Base-by-base conservation (phyloP, 2,888 invertebrate species). In the Tenthredo scrophulariae region DNA sequence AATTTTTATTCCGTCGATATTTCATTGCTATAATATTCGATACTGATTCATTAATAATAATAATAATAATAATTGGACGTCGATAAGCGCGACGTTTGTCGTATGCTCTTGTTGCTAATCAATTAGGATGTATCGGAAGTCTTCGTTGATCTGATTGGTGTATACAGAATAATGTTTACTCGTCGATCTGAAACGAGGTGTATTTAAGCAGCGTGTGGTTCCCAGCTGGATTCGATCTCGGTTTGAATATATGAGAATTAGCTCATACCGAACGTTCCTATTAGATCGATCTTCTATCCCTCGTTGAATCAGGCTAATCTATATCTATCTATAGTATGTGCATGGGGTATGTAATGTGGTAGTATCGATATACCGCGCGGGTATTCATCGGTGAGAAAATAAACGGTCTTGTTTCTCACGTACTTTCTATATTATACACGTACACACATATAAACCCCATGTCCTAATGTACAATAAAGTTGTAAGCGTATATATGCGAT, bases 371-470 rank as follows among this genome's bases (percentile, higher is more conserved):
- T 37, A 29, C 72, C 10, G 22, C n/a, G 18, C 29, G 72, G n/a
- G 43, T 74, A 74, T 74, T 33, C n/a, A 18, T 77, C 77, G 77
- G 33, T 77, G 77, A 77, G 77, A 50, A 77, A 77, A 77, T 54
- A 54, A 77, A 77, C 77, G 29, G 46, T 54, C 54, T 54, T 54
- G 54, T 50, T 50, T 77, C 77, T 77, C 77, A 77, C 77, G 46
- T 77, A 46, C 75, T n/a, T 43, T 26, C 62, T 29, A 62, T 33
- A 15, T 15, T 18, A 67, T 18, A 26, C 26, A 67, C 65, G 22
- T 67, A 29, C 33, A 4, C 13, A 67, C 33, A 33, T 33, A 67
- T 2, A 67, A 0, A 37, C 37, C 65, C 9, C n/a, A 9, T 40
- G 70, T n/a, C 6, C 7, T 5, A 15, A 67, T 72, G 40, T 13